These are phyloP conservation scores for Protosalanx chinensis DNA, from an alignment of 2,797 vertebrate species.

Conservation along the genomic window DNA sequence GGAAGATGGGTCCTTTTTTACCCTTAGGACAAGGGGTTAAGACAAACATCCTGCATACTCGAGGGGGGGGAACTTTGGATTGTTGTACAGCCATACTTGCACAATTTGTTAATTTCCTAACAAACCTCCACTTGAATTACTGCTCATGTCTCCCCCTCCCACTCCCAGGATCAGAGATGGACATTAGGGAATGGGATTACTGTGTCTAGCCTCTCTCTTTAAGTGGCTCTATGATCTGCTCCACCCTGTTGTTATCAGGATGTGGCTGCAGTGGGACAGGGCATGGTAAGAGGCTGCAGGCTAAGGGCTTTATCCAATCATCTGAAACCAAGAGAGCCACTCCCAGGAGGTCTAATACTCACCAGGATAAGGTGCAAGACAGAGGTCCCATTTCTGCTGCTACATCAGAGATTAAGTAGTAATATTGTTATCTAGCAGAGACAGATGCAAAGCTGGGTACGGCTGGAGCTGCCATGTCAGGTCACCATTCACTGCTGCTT, in stretches of 20 bases:
- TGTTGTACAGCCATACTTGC: too few species aligned
- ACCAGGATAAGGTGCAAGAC: background rate
- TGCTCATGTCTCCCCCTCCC: background rate
- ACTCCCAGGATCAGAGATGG: background rate
- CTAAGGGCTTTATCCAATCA: conserved; percentile 10
- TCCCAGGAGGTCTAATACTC: background rate
- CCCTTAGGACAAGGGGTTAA: too few species aligned
- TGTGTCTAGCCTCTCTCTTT: background rate
- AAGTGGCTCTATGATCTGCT: conserved; percentile 3
- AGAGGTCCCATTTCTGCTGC: background rate
- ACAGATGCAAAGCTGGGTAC: background rate
- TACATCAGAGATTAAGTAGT: background rate
- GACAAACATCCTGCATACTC: too few species aligned
- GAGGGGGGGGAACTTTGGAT: too few species aligned
- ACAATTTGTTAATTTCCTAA: too few species aligned
- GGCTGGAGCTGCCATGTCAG: too few species aligned
- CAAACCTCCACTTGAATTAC: too few species aligned
- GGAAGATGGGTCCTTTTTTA: too few species aligned
- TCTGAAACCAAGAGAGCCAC: background rate
- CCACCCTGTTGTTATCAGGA: background rate
- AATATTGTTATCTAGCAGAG: background rate
- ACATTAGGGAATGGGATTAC: conserved; percentile 6
- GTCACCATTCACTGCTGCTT: too few species aligned
- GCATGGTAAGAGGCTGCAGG: background rate
- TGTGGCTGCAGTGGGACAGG: background rate